Evolutionary conservation across 2,888 invertebrate species (phyloP).

Genomic region (Frankliniella intonsa): DNA sequence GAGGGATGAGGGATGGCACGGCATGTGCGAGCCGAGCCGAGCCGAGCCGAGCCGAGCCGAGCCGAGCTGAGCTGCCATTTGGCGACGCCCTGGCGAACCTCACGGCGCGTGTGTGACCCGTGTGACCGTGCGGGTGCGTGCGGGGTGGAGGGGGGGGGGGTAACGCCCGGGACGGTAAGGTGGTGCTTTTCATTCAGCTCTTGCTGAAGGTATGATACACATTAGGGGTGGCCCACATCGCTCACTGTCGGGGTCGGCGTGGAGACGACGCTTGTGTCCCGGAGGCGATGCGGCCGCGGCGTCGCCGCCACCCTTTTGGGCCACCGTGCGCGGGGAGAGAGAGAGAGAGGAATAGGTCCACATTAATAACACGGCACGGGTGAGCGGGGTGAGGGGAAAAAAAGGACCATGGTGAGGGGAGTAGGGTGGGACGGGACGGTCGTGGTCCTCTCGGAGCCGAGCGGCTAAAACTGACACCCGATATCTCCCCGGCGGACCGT

Average conservation of each 20-base stretch:
- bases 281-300: not conserved
- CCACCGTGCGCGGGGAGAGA: not conserved
- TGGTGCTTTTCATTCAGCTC: no score
- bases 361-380: slow-evolving; percentile 1
- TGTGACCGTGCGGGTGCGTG: no score
- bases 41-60: no score
- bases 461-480: slow-evolving; percentile 17
- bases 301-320: not conserved
- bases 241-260: not conserved
- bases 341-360: not conserved
- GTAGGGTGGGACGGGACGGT: not conserved
- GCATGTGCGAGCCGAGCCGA: no score
- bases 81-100: no score
- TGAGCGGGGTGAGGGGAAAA: not conserved
- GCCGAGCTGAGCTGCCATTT: no score
- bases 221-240: not conserved
- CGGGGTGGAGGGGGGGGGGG: no score
- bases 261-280: not conserved
- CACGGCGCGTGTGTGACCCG: no score
- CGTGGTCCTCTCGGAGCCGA: not conserved
- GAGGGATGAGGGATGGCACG: no score
- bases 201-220: no score
- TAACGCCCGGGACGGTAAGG: no score
- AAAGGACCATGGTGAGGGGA: not conserved
- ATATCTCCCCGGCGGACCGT: slow-evolving; percentile 16